Percentiles rank a stretch among this genome's conserved stretches.
phyloP scores from a whole-genome alignment of 2,797 vertebrate species.

The Mico argentatus region DNA sequence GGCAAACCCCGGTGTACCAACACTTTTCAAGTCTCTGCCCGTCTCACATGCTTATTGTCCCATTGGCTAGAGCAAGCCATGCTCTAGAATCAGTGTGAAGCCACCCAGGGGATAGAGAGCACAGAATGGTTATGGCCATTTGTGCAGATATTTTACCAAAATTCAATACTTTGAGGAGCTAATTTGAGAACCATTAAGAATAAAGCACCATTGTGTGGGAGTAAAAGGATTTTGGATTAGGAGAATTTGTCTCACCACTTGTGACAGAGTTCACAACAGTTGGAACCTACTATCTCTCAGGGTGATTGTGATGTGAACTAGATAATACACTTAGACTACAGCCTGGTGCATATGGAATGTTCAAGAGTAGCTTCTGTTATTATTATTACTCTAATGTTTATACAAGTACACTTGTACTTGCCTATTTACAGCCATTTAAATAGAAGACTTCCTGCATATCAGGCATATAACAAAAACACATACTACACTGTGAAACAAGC shows the following conservation, averaged over 20 bases:
- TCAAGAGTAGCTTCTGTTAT: neutral
- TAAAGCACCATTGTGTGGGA: neutral
- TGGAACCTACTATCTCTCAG: neutral
- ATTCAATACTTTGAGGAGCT: neutral
- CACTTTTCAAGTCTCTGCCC: neutral
- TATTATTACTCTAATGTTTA: neutral
- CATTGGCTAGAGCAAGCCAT: neutral
- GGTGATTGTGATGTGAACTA: neutral
- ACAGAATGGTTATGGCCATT: neutral
- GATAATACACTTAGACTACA: neutral
- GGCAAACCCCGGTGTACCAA: neutral
- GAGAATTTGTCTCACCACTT: neutral
- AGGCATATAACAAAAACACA: neutral
- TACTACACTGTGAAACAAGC: neutral
- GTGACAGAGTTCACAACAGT: neutral
- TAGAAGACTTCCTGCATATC: neutral
- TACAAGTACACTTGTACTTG: neutral
- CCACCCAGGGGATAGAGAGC: neutral
- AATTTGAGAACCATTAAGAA: neutral
- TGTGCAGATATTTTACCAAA: too few species aligned
- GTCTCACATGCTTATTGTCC: neutral
- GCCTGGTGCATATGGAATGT: neutral
- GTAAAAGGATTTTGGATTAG: neutral
- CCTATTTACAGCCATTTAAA: neutral
- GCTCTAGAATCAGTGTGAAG: neutral